Evolutionary conservation across 2,797 vertebrate genomes (phyloP).

Genomic region (Rhynchonycteris naso): DNA sequence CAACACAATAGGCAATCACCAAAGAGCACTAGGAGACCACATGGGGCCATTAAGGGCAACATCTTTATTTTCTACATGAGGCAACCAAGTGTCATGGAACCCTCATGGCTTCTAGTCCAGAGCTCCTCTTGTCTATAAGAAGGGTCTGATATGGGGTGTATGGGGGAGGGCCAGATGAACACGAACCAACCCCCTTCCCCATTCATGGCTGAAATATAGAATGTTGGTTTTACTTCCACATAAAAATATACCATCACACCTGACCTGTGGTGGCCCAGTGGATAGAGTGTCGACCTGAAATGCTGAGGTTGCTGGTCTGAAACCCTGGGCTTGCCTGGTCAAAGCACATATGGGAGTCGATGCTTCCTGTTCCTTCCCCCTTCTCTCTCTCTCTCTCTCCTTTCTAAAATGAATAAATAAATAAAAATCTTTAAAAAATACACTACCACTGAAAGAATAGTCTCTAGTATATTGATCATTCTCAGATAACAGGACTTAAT

Average conservation of each 20-base stretch:
- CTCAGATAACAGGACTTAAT: background rate
- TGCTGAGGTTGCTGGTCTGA: too few relatives aligned
- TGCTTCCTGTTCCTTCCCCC: too few relatives aligned
- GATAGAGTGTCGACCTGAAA: too few relatives aligned
- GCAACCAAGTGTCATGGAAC: background rate
- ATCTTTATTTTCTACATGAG: background rate
- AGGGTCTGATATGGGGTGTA: background rate
- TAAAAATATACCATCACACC: background rate
- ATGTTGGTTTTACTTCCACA: background rate
- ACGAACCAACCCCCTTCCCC: background rate
- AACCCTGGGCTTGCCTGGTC: too few relatives aligned
- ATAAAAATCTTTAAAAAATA: background rate
- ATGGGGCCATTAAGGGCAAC: accelerated
- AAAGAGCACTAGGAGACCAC: background rate
- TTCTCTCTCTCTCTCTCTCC: too few relatives aligned
- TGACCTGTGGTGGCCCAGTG: too few relatives aligned
- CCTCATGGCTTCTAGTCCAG: background rate
- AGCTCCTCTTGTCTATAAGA: background rate
- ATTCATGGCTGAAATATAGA: background rate
- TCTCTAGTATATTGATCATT: background rate
- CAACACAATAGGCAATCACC: background rate
- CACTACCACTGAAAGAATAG: background rate
- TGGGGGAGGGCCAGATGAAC: background rate
- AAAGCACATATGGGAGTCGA: too few relatives aligned
- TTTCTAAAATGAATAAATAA: too few relatives aligned